Evolutionary conservation across 2,113 vertebrate genomes (phyloP), one percentile per base, ranked within the genome.

Genomic region (Nansenia antarctica): DNA sequence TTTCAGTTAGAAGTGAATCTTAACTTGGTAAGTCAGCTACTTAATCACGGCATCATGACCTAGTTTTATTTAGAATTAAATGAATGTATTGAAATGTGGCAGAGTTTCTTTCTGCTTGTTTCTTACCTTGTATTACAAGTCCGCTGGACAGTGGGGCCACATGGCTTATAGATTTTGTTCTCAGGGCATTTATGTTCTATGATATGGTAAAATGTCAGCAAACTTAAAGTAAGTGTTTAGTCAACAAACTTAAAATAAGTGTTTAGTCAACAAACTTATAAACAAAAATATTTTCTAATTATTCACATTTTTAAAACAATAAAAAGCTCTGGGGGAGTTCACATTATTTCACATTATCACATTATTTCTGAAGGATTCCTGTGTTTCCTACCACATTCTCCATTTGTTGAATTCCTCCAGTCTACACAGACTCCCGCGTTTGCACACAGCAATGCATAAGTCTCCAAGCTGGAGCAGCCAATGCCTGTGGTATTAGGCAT

Each of bases 71-170:
- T n/a, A n/a, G n/a, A n/a, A n/a, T n/a, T n/a, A n/a, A n/a, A n/a
- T n/a, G n/a, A n/a, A n/a, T n/a, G n/a, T n/a, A n/a, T n/a, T n/a
- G n/a, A n/a, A n/a, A n/a, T n/a, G n/a, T n/a, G n/a, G n/a, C n/a
- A n/a, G n/a, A n/a, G n/a, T n/a, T n/a, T n/a, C n/a, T n/a, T n/a
- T n/a, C n/a, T n/a, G n/a, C n/a, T n/a, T n/a, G n/a, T n/a, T n/a
- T n/a, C n/a, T n/a, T 93, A 95, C 95, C 84, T 92, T 81, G 70
- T 60, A 52, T 93, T 90, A 76, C 97, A 99, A 37, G 93, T 95
- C 47, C 54, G 1, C 30, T 79, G 72, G 53, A 78, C 61, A 67
- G 84, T 55, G 0, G 92, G 77, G 7, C 93, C 95, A 27, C 96
- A 98, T 8, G 96, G 62, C 12, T 85, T 83, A 84, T 97, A 98